Evolutionary conservation across 2,888 invertebrate species (phyloP).

Genomic region (Scrobipalpa atriplicella): DNA sequence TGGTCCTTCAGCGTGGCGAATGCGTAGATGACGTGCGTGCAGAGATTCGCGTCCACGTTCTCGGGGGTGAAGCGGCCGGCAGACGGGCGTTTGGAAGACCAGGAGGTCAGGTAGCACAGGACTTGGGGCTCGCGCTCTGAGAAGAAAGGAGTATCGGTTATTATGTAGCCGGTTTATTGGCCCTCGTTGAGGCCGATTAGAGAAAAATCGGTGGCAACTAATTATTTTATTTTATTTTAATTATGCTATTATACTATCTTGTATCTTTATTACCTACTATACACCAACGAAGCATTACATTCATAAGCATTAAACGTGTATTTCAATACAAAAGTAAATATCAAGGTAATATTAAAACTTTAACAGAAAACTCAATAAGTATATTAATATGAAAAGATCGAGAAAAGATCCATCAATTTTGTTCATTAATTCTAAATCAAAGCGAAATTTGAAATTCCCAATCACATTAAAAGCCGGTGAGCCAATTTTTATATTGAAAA

Average conservation of each 20-base stretch:
- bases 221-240: too few species aligned
- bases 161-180: neutral
- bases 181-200: too few species aligned
- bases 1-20: slow-evolving; percentile 96
- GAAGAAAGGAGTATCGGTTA: slow-evolving; percentile 33
- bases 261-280: too few species aligned
- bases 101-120: slow-evolving; percentile 97
- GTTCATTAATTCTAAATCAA: slow-evolving; percentile 12
- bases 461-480: slow-evolving; percentile 16
- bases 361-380: too few species aligned
- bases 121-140: slow-evolving; percentile 92
- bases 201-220: too few species aligned
- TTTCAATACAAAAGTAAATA: too few species aligned
- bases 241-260: too few species aligned
- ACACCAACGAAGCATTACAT: too few species aligned
- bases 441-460: slow-evolving; percentile 8
- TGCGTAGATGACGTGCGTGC: slow-evolving; percentile 97
- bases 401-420: slow-evolving; percentile 2
- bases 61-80: slow-evolving; percentile 94
- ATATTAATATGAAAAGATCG: neutral
- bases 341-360: too few species aligned
- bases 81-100: slow-evolving; percentile 96
- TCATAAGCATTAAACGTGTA: too few species aligned
- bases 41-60: slow-evolving; percentile 93
- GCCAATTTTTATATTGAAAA: slow-evolving; percentile 24